Evolutionary conservation across 1,140 invertebrate genomes (phyloP), one percentile per base, ranked within the genome.

Genomic region (Camponotus pennsylvanicus): DNA sequence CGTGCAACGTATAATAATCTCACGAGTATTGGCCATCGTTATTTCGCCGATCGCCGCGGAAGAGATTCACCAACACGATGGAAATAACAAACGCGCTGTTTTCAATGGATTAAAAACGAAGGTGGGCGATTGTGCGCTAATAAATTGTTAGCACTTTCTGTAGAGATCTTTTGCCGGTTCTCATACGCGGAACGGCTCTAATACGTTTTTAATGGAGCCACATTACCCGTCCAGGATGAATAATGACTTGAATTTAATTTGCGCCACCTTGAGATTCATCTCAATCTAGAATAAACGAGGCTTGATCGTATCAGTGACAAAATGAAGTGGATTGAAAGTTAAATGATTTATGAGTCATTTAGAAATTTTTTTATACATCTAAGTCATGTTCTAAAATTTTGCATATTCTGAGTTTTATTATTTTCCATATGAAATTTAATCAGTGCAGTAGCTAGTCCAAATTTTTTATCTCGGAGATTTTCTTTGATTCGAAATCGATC

Each of bases 211-310:
- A 83, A 83, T 83, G 79, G 79, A 83, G 79, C 69, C 55, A 67
- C 66, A 80, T 66, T 37, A n/a, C 21, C 66, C 55, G 52, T 71
- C 21, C 34, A 52, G 34, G 66, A 89, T 78, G 80, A 87, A 84
- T 80, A 89, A 89, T 85, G 73, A n/a, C 67, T 42, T 9, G 71
- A 78, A 87, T 87, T 85, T 63, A 87, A 87, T 85, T 76, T 85
- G 69, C 71, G 69, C 45, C 42, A 42, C 57, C 49, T 79, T 67
- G 64, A 77, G 55, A 85, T 78, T 49, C 59, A 87, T 87, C 75
- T 86, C 86, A 75, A 86, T 67, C 55, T 64, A 87, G 55, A 70
- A 61, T 63, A 52, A 80, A 80, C 86, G 37, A 34, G 69, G 32
- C 32, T 57, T 57, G 73, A 80, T 86, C 76, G 40, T 59, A 79